phyloP scores from a whole-genome alignment of 2,113 vertebrate genomes.

The Hippocampus barbouri region DNA sequence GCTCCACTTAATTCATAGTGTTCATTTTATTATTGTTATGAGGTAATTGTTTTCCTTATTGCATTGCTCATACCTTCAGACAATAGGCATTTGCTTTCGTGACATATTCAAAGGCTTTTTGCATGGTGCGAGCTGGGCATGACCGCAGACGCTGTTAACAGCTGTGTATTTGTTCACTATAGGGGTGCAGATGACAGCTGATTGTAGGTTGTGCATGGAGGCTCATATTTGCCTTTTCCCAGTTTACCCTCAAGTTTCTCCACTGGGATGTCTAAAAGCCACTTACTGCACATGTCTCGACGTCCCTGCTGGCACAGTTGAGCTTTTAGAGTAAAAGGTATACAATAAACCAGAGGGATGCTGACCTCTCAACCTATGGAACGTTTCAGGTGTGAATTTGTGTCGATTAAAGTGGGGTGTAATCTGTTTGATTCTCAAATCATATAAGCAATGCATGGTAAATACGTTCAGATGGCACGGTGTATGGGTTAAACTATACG shows the following conservation, averaged over 20 bases:
- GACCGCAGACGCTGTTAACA: neutral
- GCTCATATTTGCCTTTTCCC: conserved; percentile 43
- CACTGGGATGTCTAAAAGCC: conserved; percentile 63
- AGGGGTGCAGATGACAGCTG: neutral
- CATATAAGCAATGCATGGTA: neutral
- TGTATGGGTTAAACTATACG: conserved; percentile 18
- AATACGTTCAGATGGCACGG: neutral
- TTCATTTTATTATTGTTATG: too few species aligned
- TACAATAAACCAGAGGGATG: conserved; percentile 38
- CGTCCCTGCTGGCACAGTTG: conserved; percentile 43
- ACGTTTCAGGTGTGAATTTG: conserved; percentile 32
- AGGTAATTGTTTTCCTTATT: too few species aligned
- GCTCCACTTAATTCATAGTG: too few species aligned
- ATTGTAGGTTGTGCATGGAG: conserved; percentile 27
- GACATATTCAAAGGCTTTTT: too few species aligned
- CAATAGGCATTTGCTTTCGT: too few species aligned
- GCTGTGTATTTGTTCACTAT: neutral
- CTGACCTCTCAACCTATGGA: conserved; percentile 53
- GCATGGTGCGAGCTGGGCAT: too few species aligned
- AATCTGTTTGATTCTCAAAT: conserved; percentile 16
- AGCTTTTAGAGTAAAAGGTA: conserved; percentile 66
- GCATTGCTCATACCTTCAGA: too few species aligned
- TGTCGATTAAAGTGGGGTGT: conserved; percentile 4
- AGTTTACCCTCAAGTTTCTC: conserved; percentile 48
- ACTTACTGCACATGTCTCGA: conserved; percentile 46